Percentiles rank a stretch among this genome's conserved stretches.
These are phyloP conservation scores for Drosophila stalkeri DNA, from an alignment of 2,888 invertebrate species.

Conservation along the genomic window DNA sequence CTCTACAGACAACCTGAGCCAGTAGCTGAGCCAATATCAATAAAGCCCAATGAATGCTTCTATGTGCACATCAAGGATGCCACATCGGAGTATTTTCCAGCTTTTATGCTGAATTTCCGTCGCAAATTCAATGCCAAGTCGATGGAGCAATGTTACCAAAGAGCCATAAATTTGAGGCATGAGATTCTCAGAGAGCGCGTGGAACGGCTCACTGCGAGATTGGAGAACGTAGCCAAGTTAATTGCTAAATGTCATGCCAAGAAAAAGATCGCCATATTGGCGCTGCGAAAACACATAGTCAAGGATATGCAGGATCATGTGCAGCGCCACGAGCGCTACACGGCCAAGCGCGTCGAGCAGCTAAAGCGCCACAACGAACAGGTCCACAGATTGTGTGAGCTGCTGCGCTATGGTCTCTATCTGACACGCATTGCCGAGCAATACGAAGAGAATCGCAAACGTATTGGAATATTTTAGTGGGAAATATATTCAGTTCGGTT, in stretches of 20 bases:
- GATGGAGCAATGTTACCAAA: constrained; percentile 10
- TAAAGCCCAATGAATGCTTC: constrained; percentile 10
- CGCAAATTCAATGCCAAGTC: neutral
- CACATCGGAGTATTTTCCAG: constrained; percentile 12
- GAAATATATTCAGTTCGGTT: neutral
- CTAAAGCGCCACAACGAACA: constrained; percentile 33
- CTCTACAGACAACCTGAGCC: neutral
- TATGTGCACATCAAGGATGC: constrained; percentile 37
- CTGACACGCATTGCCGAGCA: constrained; percentile 22
- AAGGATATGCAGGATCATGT: constrained; percentile 39
- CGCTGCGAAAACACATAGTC: neutral
- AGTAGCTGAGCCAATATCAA: accelerated
- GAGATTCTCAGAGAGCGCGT: neutral
- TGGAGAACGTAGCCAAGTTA: neutral
- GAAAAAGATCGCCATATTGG: neutral
- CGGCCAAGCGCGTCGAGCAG: neutral
- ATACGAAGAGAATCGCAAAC: constrained; percentile 31
- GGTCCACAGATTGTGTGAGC: constrained; percentile 13
- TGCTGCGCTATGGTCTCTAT: constrained; percentile 30
- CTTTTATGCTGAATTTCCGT: constrained; percentile 7
- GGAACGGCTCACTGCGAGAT: neutral
- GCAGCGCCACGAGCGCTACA: neutral
- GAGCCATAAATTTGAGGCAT: constrained; percentile 3
- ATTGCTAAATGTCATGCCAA: neutral
- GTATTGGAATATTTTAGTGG: constrained; percentile 41